These are phyloP conservation scores for Corythornis cristatus DNA, from an alignment of 2,113 vertebrate genomes.

Conservation along the genomic window DNA sequence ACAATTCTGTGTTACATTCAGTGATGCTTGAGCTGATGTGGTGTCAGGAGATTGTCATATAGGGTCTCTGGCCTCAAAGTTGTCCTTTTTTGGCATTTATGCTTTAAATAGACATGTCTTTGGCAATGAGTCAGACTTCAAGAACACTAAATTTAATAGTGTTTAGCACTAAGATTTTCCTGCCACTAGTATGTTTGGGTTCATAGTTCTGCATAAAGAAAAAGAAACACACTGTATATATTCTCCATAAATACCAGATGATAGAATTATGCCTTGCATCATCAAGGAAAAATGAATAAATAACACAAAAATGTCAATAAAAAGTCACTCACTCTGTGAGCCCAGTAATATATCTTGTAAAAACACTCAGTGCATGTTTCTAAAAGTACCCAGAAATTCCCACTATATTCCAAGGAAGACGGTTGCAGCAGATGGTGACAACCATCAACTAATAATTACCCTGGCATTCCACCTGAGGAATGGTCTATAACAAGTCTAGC, in stretches of 20 bases:
- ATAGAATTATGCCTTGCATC: constrained; percentile 38
- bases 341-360: neutral
- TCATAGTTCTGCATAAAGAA: constrained; percentile 25
- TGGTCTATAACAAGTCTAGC: neutral
- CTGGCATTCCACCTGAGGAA: neutral
- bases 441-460: neutral
- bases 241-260: constrained; percentile 34
- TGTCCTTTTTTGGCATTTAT: constrained; percentile 35
- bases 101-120: neutral
- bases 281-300: constrained; percentile 52
- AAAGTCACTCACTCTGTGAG: constrained; percentile 2
- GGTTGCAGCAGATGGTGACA: neutral
- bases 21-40: neutral
- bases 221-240: neutral
- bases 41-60: neutral
- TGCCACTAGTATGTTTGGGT: neutral
- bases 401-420: neutral
- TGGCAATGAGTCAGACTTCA: constrained; percentile 10
- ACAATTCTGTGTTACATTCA: neutral
- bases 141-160: neutral
- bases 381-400: neutral
- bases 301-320: constrained; percentile 32
- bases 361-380: neutral
- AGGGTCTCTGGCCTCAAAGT: neutral
- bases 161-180: constrained; percentile 44